Conservation (phyloP, 1,140 invertebrate genomes). For the Euura lappo region DNA sequence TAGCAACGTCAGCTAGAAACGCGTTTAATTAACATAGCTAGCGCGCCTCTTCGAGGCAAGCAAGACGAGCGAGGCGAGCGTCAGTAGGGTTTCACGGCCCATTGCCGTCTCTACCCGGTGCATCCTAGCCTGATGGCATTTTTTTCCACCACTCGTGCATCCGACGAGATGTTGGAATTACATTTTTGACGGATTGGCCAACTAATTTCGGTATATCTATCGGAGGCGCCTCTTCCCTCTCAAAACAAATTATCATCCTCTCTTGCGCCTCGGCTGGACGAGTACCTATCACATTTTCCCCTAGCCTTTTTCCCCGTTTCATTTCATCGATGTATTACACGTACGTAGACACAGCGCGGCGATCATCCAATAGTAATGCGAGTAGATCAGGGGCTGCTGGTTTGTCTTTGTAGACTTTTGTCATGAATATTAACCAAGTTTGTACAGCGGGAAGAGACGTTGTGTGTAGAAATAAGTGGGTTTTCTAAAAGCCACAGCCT, state of each 20-base stretch:
- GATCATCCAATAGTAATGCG: too few relatives aligned
- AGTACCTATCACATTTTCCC: too few relatives aligned
- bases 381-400: conserved; percentile 9
- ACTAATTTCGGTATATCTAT: conserved; percentile 8
- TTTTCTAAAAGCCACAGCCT: conserved; percentile 25
- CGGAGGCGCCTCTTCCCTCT: neutral
- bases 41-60: conserved; percentile 1
- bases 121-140: neutral
- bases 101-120: conserved; percentile 9
- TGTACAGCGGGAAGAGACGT: conserved; percentile 13
- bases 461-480: conserved; percentile 25
- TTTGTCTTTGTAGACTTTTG: neutral
- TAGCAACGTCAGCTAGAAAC: conserved; percentile 9
- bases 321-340: too few relatives aligned
- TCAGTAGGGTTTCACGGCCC: neutral
- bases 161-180: neutral
- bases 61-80: neutral
- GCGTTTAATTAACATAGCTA: conserved; percentile 15
- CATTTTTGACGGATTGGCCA: conserved; percentile 12
- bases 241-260: too few relatives aligned
- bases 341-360: too few relatives aligned
- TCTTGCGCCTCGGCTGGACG: too few relatives aligned
- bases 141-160: neutral
- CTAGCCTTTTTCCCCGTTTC: too few relatives aligned
- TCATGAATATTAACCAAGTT: conserved; percentile 25